Conservation (phyloP, 2,797 vertebrate genomes). For the Betta splendens region DNA sequence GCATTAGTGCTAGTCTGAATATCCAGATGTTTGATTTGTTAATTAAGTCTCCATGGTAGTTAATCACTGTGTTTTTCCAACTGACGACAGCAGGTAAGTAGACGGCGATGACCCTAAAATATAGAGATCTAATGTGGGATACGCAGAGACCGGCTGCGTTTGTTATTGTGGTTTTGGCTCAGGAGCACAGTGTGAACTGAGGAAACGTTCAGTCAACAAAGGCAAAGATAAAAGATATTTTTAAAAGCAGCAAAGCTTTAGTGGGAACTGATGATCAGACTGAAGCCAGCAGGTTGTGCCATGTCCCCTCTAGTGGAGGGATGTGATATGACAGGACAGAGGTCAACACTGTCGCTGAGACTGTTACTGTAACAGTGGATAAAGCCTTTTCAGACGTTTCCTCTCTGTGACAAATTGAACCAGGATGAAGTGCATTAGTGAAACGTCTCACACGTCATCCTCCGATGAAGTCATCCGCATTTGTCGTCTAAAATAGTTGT, state of each 20-base stretch:
- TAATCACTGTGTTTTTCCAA: conserved; percentile 59
- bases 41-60: conserved; percentile 72
- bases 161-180: conserved; percentile 32
- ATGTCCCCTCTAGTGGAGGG: conserved; percentile 70
- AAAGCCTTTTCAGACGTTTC: conserved; percentile 33
- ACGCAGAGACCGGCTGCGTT: conserved; percentile 32
- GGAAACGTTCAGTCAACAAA: conserved; percentile 22
- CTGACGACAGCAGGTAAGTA: conserved; percentile 70
- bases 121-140: conserved; percentile 28
- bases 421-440: conserved; percentile 59
- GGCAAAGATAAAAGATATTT: conserved; percentile 7
- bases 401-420: conserved; percentile 61
- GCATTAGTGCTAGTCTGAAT: conserved; percentile 67
- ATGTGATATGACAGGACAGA: conserved; percentile 5
- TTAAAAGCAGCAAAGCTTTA: background rate
- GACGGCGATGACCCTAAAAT: conserved; percentile 52
- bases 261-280: background rate
- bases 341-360: too few species aligned
- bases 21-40: conserved; percentile 79
- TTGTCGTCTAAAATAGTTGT: conserved; percentile 62
- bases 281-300: conserved; percentile 23
- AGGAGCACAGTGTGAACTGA: conserved; percentile 22
- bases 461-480: conserved; percentile 63
- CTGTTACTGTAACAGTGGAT: conserved; percentile 18
- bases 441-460: conserved; percentile 57